phyloP scores from a whole-genome alignment of 2,888 invertebrate genomes.

The Entomobrya proxima region DNA sequence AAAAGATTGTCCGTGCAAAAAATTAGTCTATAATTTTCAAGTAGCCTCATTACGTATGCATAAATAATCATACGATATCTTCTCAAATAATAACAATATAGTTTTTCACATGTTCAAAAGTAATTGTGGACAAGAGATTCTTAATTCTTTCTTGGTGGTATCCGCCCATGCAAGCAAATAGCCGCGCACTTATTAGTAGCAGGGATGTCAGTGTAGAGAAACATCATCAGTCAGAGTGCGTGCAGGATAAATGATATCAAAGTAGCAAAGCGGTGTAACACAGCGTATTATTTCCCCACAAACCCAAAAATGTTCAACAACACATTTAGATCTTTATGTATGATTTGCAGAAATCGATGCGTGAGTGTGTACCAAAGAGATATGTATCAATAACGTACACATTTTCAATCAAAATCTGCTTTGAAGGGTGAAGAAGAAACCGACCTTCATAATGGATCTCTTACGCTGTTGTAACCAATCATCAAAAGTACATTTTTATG shows the following conservation, averaged over 20 bases:
- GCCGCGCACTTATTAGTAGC: not conserved
- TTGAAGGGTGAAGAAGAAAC: conserved; percentile 25
- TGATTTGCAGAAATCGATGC: conserved; percentile 24
- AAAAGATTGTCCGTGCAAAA: not conserved
- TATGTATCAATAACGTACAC: conserved; percentile 32
- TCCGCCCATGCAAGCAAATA: conserved; percentile 31
- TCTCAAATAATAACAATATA: conserved; percentile 21
- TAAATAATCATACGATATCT: not conserved
- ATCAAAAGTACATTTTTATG: conserved; percentile 46
- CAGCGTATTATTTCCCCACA: conserved; percentile 48
- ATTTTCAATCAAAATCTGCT: conserved; percentile 44
- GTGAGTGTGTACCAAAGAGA: conserved; percentile 18
- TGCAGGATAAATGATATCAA: not conserved
- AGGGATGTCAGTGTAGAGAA: not conserved
- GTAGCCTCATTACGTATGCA: conserved; percentile 10
- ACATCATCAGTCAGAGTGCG: not conserved
- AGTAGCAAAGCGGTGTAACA: not conserved
- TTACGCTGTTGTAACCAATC: conserved; percentile 5
- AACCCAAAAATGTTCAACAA: conserved; percentile 45
- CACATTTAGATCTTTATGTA: conserved; percentile 25
- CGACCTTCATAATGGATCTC: conserved; percentile 57
- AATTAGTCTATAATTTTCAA: not conserved
- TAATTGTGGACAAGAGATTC: conserved; percentile 43
- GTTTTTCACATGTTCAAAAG: conserved; percentile 40
- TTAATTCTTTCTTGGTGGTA: conserved; percentile 52